Percentiles rank a stretch among this genome's conserved stretches.
phyloP scores from a whole-genome alignment of 1,140 invertebrate genomes.

The Eciton burchellii region DNA sequence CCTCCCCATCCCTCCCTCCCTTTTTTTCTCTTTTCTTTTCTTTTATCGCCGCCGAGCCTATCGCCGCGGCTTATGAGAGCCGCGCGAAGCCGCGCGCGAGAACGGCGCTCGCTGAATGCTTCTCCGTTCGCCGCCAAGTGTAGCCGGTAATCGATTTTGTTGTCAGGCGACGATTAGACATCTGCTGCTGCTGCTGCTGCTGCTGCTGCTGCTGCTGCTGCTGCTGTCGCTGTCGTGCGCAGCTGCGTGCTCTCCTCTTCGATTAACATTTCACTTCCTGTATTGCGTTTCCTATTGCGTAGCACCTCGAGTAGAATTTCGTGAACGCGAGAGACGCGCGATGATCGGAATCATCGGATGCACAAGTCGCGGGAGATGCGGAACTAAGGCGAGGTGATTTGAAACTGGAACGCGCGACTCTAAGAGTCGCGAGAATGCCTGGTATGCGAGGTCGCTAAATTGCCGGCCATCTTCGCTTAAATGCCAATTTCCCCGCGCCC shows the following conservation, averaged over 20 bases:
- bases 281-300: conserved; percentile 17
- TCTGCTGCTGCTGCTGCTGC: conserved; percentile 57
- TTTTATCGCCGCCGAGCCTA: conserved; percentile 10
- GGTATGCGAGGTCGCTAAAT: conserved; percentile 68
- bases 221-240: conserved; percentile 42
- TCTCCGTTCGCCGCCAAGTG: conserved; percentile 1
- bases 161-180: conserved; percentile 59
- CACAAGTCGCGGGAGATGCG: conserved; percentile 47
- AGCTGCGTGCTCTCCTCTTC: neutral
- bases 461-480: conserved; percentile 31
- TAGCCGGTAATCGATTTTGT: conserved; percentile 49
- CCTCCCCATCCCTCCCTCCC: no score
- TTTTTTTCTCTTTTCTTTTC: no score
- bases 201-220: no score
- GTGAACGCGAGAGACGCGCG: neutral
- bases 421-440: conserved; percentile 57
- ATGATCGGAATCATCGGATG: conserved; percentile 16
- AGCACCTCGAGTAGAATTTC: conserved; percentile 40
- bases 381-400: conserved; percentile 64
- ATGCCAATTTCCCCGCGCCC: conserved; percentile 50
- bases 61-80: conserved; percentile 5
- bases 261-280: conserved; percentile 61
- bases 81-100: conserved; percentile 16
- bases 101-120: conserved; percentile 26
- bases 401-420: conserved; percentile 70